A percentile compares a stretch with the other conserved stretches of the same genome.
Evolutionary conservation across 37 sponge, comb jelly and placozoan genomes (phyloP).

Genomic region (Diacarnus erythraeanus): DNA sequence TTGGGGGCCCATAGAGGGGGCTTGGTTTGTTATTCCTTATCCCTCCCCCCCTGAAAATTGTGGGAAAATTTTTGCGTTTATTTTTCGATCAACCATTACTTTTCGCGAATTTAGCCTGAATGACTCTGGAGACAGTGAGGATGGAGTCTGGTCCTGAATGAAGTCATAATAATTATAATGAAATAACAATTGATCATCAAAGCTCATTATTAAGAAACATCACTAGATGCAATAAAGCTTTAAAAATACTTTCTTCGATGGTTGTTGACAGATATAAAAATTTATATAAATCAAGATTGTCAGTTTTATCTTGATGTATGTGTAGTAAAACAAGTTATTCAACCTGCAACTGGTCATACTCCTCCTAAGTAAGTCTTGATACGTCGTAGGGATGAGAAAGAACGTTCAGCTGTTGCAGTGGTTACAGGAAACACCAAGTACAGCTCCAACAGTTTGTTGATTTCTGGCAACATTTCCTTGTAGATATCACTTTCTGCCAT

Average conservation of each 20-base stretch:
- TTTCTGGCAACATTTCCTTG: constrained; percentile 35
- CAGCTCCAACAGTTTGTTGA: constrained; percentile 7
- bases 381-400: not conserved
- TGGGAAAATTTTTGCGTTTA: no score
- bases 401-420: constrained; percentile 3
- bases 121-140: no score
- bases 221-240: no score
- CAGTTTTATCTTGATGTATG: constrained; percentile 27
- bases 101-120: no score
- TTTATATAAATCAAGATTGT: constrained; percentile 18
- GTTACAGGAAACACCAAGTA: not conserved
- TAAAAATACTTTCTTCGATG: constrained; percentile 12
- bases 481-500: constrained; percentile 30
- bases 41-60: no score
- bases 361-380: constrained; percentile 1
- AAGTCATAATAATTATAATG: no score
- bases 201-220: no score
- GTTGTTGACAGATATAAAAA: constrained; percentile 14
- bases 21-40: no score
- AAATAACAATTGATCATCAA: no score
- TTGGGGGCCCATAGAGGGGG: no score
- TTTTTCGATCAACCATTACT: no score
- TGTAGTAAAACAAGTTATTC: constrained; percentile 24
- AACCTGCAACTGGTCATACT: constrained; percentile 16
- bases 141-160: no score